These are phyloP conservation scores for Peromyscus maniculatus DNA, from an alignment of 2,113 vertebrate genomes.

Conservation along the genomic window DNA sequence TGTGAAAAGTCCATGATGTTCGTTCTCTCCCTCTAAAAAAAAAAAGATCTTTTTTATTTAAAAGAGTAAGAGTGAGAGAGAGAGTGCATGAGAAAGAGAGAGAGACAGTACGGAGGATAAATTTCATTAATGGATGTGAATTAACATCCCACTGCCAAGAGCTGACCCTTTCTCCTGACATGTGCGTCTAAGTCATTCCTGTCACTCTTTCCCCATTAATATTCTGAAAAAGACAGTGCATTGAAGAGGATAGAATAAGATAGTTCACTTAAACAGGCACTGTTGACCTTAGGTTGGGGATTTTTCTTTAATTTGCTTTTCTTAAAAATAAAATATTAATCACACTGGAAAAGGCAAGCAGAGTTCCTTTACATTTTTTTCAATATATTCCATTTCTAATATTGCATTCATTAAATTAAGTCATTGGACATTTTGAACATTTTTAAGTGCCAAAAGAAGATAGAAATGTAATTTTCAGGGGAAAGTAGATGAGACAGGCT, in stretches of 20 bases:
- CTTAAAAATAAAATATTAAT: constrained; percentile 98
- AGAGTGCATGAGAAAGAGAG: constrained; percentile 71
- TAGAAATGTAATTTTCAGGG: constrained; percentile 88
- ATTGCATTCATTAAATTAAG: constrained; percentile 91
- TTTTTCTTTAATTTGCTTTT: constrained; percentile 96
- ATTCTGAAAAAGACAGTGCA: constrained; percentile 91
- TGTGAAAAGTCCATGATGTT: constrained; percentile 91
- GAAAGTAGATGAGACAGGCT: constrained; percentile 85
- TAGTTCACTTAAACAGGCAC: constrained; percentile 94
- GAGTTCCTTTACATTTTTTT: constrained; percentile 90
- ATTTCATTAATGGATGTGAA: constrained; percentile 97
- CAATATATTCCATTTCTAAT: constrained; percentile 90
- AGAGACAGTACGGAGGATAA: constrained; percentile 91
- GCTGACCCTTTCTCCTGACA: constrained; percentile 96
- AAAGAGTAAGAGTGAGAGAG: constrained; percentile 82
- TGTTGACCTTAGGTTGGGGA: constrained; percentile 94
- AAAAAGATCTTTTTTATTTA: constrained; percentile 87
- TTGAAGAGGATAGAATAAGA: constrained; percentile 92
- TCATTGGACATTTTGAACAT: constrained; percentile 85
- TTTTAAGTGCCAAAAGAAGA: constrained; percentile 89
- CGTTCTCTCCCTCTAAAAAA: constrained; percentile 67
- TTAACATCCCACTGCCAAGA: constrained; percentile 94
- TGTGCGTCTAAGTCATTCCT: constrained; percentile 93
- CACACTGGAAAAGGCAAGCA: constrained; percentile 91
- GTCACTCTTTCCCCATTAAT: constrained; percentile 94